Percentiles rank a stretch among this genome's conserved stretches.
These are phyloP conservation scores for Chloroceryle amazona DNA, from an alignment of 2,797 vertebrate species.

Conservation along the genomic window DNA sequence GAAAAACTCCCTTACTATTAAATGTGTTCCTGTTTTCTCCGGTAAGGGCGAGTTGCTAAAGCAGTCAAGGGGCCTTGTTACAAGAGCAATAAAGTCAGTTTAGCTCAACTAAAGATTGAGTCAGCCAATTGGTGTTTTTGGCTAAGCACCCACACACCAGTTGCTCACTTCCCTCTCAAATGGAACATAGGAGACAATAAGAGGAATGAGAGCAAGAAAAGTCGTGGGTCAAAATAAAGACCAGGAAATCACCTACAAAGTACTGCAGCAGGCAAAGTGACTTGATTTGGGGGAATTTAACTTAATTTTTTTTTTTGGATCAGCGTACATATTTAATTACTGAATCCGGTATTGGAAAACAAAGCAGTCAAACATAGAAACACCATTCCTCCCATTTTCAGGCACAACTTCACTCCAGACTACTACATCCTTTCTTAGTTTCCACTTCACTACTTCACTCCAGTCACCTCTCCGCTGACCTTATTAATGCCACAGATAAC, in stretches of 20 bases:
- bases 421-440: background rate
- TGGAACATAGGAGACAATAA: background rate
- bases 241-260: background rate
- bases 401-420: background rate
- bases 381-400: background rate
- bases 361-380: background rate
- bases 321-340: background rate
- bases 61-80: background rate
- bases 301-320: background rate
- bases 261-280: background rate
- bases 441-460: background rate
- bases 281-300: background rate
- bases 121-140: background rate
- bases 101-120: background rate
- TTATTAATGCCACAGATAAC: background rate
- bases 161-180: rapidly evolving
- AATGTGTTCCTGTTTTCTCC: background rate
- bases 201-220: background rate
- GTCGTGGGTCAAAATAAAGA: background rate
- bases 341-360: background rate
- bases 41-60: background rate
- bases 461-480: background rate
- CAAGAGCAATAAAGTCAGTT: background rate
- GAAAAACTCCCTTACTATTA: background rate
- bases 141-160: background rate